A percentile compares a stretch with the other conserved stretches of the same genome.
phyloP scores from a whole-genome alignment of 1,140 invertebrate genomes.

The Bombus waltoni region DNA sequence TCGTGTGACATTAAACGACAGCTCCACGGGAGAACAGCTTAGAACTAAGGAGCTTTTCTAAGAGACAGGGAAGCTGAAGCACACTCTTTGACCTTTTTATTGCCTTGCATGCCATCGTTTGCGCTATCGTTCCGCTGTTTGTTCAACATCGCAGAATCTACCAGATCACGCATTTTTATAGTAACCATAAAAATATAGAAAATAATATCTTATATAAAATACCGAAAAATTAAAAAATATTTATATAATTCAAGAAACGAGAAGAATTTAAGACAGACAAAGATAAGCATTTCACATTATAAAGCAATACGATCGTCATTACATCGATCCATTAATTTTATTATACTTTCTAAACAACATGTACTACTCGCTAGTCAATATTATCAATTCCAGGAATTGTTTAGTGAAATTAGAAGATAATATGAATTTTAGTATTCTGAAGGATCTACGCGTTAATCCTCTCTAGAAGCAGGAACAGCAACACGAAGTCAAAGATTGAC shows the following conservation, averaged over 20 bases:
- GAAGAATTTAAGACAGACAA: background rate
- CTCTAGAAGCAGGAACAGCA: background rate
- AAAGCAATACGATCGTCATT: background rate
- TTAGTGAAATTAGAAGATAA: background rate
- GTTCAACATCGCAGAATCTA: background rate
- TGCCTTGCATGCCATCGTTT: background rate
- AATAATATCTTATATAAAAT: background rate
- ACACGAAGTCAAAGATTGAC: conserved; percentile 8
- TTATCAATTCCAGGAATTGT: background rate
- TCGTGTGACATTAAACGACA: conserved; percentile 20
- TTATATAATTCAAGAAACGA: background rate
- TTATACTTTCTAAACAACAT: background rate
- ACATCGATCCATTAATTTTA: background rate
- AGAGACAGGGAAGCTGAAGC: background rate
- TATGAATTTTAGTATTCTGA: conserved; percentile 11
- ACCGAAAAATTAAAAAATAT: background rate
- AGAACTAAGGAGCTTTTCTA: conserved; percentile 35
- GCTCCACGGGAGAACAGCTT: conserved; percentile 1
- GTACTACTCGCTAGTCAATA: background rate
- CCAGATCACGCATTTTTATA: background rate
- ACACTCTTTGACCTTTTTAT: conserved; percentile 47
- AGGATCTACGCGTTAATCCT: conserved; percentile 11
- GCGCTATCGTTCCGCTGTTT: conserved; percentile 1
- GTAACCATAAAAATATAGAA: background rate
- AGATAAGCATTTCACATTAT: background rate